Evolutionary conservation across 2,888 invertebrate genomes (phyloP).

Genomic region (Eupithecia tripunctaria): DNA sequence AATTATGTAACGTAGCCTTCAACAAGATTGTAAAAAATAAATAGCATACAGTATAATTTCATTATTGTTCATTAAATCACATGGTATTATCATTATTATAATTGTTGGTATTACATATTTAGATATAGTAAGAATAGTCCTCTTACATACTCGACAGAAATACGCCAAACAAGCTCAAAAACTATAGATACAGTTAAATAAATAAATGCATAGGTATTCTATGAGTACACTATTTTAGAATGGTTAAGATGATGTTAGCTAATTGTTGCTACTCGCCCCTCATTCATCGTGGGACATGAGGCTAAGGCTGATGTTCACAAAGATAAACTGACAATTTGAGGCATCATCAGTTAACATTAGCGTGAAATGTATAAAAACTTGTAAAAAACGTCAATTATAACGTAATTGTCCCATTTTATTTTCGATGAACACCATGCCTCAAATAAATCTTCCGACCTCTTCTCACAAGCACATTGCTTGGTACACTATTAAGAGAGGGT

Average conservation of each 20-base stretch:
- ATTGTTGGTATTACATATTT: conserved; percentile 16
- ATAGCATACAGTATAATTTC: conserved; percentile 18
- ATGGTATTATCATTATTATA: conserved; percentile 29
- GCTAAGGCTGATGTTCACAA: neutral
- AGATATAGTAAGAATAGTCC: conserved; percentile 20
- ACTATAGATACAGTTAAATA: conserved; percentile 16
- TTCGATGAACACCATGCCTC: neutral
- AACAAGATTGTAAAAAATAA: conserved; percentile 11
- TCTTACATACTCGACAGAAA: conserved; percentile 15
- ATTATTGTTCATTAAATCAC: conserved; percentile 44
- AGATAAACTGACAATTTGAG: neutral
- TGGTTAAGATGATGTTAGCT: neutral
- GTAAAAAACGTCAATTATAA: neutral
- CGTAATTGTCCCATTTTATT: neutral
- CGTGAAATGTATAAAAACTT: neutral
- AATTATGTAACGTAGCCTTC: conserved; percentile 1
- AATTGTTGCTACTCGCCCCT: neutral
- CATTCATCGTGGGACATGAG: neutral
- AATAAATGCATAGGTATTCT: conserved; percentile 15
- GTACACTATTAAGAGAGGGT: neutral
- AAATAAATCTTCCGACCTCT: neutral
- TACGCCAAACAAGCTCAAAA: conserved; percentile 28
- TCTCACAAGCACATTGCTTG: neutral
- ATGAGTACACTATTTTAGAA: neutral
- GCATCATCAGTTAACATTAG: neutral